Conservation (phyloP, 23 tunicate species). For the Ciona savignyi region DNA sequence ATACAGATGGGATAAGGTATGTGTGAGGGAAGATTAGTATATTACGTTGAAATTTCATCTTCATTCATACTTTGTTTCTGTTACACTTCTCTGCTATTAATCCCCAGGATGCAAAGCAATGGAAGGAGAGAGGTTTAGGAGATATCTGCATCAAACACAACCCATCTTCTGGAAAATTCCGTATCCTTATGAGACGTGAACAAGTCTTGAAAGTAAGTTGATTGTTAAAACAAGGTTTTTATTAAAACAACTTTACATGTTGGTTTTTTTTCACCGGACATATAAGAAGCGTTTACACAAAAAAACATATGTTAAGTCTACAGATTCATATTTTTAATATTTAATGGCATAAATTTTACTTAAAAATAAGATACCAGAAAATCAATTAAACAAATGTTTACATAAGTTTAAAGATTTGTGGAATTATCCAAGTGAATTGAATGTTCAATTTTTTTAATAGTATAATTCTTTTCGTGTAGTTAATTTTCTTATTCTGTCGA, state of each 20-base stretch:
- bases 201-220: conserved; percentile 78
- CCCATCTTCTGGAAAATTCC: conserved; percentile 14
- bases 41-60: background rate
- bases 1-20: conserved; percentile 63
- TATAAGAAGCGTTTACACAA: no score
- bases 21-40: background rate
- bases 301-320: no score
- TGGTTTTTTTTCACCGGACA: no score
- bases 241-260: no score
- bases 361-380: background rate
- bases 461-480: background rate
- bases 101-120: conserved; percentile 13
- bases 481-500: background rate
- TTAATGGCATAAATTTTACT: background rate
- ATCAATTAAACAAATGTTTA: no score
- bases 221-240: no score
- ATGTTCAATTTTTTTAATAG: background rate
- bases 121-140: conserved; percentile 97
- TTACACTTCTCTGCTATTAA: no score
- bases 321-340: no score
- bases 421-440: no score
- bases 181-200: conserved; percentile 91
- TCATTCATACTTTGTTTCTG: no score
- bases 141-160: conserved; percentile 63
- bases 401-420: no score